These are phyloP conservation scores for Aplocera efformata DNA, from an alignment of 2,888 invertebrate genomes.

Conservation along the genomic window DNA sequence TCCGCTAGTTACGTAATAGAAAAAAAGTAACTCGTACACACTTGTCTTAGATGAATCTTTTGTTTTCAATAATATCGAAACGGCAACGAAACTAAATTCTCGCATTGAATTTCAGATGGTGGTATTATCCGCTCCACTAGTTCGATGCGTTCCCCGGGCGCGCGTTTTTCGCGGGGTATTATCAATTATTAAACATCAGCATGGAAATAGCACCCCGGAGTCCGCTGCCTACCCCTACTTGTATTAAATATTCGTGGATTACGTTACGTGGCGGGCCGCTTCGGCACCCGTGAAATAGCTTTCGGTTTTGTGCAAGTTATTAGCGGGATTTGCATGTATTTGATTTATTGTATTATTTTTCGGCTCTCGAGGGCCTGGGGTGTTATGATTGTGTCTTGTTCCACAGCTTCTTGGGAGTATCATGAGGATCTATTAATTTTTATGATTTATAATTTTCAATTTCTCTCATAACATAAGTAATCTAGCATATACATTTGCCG, in stretches of 20 bases:
- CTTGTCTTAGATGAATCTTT: too few relatives aligned
- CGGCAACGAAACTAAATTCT: too few relatives aligned
- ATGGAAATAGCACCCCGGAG: slow-evolving; percentile 78
- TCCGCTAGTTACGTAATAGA: too few relatives aligned
- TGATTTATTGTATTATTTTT: slow-evolving; percentile 73
- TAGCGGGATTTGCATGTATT: slow-evolving; percentile 78
- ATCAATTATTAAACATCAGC: slow-evolving; percentile 81
- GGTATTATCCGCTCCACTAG: slow-evolving; percentile 49
- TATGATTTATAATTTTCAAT: slow-evolving; percentile 10
- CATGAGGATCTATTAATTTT: slow-evolving; percentile 13
- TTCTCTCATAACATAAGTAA: not conserved
- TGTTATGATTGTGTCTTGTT: slow-evolving; percentile 40
- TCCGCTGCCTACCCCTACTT: slow-evolving; percentile 61
- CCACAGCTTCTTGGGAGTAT: slow-evolving; percentile 20
- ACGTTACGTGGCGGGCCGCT: slow-evolving; percentile 44
- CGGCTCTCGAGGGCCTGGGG: slow-evolving; percentile 29
- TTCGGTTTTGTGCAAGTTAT: slow-evolving; percentile 80
- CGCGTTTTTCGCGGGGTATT: slow-evolving; percentile 79
- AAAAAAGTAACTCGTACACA: too few relatives aligned
- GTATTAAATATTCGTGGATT: slow-evolving; percentile 78
- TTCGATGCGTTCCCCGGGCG: slow-evolving; percentile 46
- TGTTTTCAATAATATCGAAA: too few relatives aligned
- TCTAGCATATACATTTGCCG: too few relatives aligned
- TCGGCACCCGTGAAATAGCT: slow-evolving; percentile 75
- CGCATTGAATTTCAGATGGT: too few relatives aligned